Conservation (phyloP, 2,888 invertebrate species). For the Liodrosophila aerea region DNA sequence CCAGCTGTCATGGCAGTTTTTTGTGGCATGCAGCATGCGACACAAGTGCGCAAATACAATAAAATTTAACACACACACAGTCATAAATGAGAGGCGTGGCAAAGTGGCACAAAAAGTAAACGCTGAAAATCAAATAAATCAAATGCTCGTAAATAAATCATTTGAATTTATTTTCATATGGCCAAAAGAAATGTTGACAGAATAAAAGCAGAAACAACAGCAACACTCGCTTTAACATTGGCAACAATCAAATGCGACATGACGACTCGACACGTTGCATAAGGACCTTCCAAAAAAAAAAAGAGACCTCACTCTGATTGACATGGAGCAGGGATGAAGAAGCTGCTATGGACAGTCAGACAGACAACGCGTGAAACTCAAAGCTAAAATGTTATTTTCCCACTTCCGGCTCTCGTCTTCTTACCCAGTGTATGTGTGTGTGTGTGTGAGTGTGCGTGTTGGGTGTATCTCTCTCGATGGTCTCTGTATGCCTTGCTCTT, state of each 20-base stretch:
- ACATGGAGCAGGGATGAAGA: slow-evolving; percentile 29
- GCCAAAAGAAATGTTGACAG: slow-evolving; percentile 62
- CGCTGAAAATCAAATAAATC: slow-evolving; percentile 79
- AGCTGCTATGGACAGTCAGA: no score
- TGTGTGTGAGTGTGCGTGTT: slow-evolving; percentile 5
- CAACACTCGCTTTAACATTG: slow-evolving; percentile 16
- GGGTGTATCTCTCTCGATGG: slow-evolving; percentile 15
- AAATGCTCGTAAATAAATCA: slow-evolving; percentile 81
- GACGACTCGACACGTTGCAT: slow-evolving; percentile 56
- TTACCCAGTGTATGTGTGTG: slow-evolving; percentile 1
- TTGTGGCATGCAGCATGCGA: slow-evolving; percentile 6
- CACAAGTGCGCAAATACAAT: slow-evolving; percentile 31
- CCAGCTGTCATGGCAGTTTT: no score
- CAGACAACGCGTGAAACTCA: background rate
- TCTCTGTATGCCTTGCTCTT: slow-evolving; percentile 52
- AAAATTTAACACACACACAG: background rate
- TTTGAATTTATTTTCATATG: slow-evolving; percentile 77
- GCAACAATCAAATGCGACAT: slow-evolving; percentile 28
- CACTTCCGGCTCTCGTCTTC: slow-evolving; percentile 38
- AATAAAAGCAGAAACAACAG: slow-evolving; percentile 63
- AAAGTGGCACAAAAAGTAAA: slow-evolving; percentile 26
- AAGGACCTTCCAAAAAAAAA: slow-evolving; percentile 27
- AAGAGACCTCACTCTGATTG: slow-evolving; percentile 48
- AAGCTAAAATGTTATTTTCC: slow-evolving; percentile 59
- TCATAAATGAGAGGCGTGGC: slow-evolving; percentile 10